Evolutionary conservation across 2,888 invertebrate genomes (phyloP).

Genomic region (Drosophila sordidula): DNA sequence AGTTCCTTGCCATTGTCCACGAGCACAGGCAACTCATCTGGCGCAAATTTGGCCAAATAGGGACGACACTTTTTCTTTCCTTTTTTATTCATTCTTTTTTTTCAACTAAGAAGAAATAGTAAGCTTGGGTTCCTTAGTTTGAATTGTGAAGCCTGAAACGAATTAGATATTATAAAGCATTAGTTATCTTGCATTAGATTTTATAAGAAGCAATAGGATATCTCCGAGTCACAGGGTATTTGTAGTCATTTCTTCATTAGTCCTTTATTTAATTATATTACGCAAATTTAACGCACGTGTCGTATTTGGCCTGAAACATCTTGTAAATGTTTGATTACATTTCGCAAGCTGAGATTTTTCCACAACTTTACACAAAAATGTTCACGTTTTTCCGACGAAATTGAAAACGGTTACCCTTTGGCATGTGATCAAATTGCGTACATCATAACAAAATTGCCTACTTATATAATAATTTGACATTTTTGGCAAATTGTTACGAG

Average conservation of each 20-base stretch:
- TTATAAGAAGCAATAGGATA: too few species aligned
- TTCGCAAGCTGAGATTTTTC: background rate
- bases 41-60: constrained; percentile 14
- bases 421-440: constrained; percentile 3
- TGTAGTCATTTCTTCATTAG: too few species aligned
- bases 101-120: background rate
- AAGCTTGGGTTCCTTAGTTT: too few species aligned
- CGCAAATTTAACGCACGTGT: background rate
- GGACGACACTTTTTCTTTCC: background rate
- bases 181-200: too few species aligned
- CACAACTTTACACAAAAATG: background rate
- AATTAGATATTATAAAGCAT: too few species aligned
- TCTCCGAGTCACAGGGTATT: too few species aligned
- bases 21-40: background rate
- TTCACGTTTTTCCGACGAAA: background rate
- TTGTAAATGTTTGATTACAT: background rate
- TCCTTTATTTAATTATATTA: too few species aligned
- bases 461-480: constrained; percentile 12
- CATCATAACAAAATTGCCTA: constrained; percentile 8
- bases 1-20: background rate
- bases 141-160: too few species aligned
- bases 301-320: background rate
- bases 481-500: constrained; percentile 4
- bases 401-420: background rate
- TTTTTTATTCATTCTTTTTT: background rate